phyloP scores from a whole-genome alignment of 2,113 vertebrate genomes.

The Anarhynchus alexandrinus region DNA sequence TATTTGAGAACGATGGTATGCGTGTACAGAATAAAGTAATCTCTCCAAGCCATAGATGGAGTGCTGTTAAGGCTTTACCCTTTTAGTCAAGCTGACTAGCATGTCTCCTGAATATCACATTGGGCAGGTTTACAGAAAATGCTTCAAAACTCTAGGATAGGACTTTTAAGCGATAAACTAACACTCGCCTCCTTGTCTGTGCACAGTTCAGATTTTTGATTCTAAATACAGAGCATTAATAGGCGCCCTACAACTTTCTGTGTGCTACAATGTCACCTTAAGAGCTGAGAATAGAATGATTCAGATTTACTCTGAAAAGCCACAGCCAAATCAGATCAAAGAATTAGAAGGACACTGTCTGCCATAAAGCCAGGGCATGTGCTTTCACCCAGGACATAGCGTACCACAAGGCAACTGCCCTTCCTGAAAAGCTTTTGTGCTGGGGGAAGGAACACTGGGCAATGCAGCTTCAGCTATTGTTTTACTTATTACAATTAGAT shows the following conservation, averaged over 20 bases:
- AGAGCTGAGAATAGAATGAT: slow-evolving; percentile 55
- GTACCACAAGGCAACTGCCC: slow-evolving; percentile 18
- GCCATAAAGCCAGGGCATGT: slow-evolving; percentile 55
- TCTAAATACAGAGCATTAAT: background rate
- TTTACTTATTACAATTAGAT: slow-evolving; percentile 11
- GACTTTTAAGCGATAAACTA: background rate
- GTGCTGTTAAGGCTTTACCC: slow-evolving; percentile 46
- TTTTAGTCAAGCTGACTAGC: slow-evolving; percentile 25
- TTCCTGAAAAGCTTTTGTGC: slow-evolving; percentile 48
- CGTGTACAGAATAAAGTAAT: slow-evolving; percentile 11
- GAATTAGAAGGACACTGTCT: slow-evolving; percentile 62
- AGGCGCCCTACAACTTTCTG: background rate
- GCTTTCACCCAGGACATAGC: slow-evolving; percentile 47
- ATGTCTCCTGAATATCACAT: background rate
- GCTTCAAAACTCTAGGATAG: background rate
- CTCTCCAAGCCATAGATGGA: slow-evolving; percentile 63
- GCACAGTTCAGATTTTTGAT: background rate
- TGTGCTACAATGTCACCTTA: slow-evolving; percentile 50
- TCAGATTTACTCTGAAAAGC: slow-evolving; percentile 65
- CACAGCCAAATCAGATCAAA: slow-evolving; percentile 70
- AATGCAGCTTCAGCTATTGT: background rate
- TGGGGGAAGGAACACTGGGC: background rate
- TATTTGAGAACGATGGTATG: slow-evolving; percentile 35
- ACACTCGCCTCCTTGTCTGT: background rate
- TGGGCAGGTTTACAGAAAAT: background rate